Conservation (phyloP, 2,113 vertebrate genomes). For the Rhabdomys dilectus region DNA sequence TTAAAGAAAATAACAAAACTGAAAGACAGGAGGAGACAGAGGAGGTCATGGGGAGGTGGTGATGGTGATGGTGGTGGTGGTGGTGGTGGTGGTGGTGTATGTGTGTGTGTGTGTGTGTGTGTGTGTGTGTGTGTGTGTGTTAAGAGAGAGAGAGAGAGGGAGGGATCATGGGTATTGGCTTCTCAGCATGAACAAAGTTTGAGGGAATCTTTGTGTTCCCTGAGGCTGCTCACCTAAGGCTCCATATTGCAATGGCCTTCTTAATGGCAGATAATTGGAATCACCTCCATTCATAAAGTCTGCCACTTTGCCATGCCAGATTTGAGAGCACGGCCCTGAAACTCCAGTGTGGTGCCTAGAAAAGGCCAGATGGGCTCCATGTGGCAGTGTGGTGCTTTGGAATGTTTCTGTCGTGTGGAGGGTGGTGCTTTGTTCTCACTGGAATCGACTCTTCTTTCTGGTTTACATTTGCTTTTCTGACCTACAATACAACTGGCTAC, state of each 20-base stretch:
- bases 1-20: neutral
- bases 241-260: neutral
- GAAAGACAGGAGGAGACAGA: neutral
- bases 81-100: neutral
- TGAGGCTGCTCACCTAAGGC: neutral
- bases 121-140: neutral
- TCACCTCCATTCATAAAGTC: neutral
- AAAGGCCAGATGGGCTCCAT: neutral
- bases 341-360: neutral
- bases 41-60: too few species aligned
- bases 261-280: neutral
- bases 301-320: neutral
- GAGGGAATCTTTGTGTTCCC: neutral
- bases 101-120: neutral
- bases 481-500: neutral
- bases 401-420: neutral
- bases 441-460: neutral
- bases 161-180: neutral
- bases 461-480: slow-evolving; percentile 19
- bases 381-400: neutral
- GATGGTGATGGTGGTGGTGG: too few species aligned
- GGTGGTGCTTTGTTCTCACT: slow-evolving; percentile 8
- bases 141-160: neutral
- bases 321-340: too few species aligned
- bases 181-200: neutral